Conservation (phyloP, 2,797 vertebrate genomes). For the Myotis vivesi region DNA sequence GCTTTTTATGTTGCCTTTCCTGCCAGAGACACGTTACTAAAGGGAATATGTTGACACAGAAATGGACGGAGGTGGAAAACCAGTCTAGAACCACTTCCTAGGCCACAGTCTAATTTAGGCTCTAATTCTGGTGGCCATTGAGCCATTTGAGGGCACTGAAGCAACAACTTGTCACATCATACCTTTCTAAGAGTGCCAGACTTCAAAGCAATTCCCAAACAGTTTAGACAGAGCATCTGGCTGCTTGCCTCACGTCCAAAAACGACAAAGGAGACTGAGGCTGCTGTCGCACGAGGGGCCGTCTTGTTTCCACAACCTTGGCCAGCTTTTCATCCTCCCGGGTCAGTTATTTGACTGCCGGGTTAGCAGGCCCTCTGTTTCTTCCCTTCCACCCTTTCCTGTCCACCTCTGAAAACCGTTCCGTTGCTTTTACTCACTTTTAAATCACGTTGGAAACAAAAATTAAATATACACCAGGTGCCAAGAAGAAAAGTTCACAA, state of each 20-base stretch:
- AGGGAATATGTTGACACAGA: background rate
- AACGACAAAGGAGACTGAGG: slow-evolving; percentile 55
- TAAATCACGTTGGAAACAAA: slow-evolving; percentile 39
- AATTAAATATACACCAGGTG: slow-evolving; percentile 3
- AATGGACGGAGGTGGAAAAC: background rate
- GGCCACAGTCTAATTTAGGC: background rate
- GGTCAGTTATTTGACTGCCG: slow-evolving; percentile 50
- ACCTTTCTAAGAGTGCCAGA: slow-evolving; percentile 47
- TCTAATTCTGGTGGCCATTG: background rate
- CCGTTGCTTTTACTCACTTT: slow-evolving; percentile 18
- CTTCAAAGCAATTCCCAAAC: slow-evolving; percentile 54
- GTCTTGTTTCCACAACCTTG: slow-evolving; percentile 39
- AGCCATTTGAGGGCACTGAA: slow-evolving; percentile 3
- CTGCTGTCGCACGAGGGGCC: slow-evolving; percentile 47
- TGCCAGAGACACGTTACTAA: background rate
- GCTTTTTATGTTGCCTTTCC: background rate
- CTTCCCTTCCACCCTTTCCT: slow-evolving; percentile 52
- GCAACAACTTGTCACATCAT: slow-evolving; percentile 32
- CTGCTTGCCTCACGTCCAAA: slow-evolving; percentile 31
- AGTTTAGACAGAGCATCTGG: slow-evolving; percentile 63
- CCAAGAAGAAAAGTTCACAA: slow-evolving; percentile 19
- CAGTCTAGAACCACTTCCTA: background rate
- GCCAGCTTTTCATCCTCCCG: slow-evolving; percentile 64
- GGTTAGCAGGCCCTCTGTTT: slow-evolving; percentile 41
- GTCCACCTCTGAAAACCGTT: slow-evolving; percentile 42